Conservation (phyloP, 1,140 invertebrate genomes). For the Teleopsis dalmanni region DNA sequence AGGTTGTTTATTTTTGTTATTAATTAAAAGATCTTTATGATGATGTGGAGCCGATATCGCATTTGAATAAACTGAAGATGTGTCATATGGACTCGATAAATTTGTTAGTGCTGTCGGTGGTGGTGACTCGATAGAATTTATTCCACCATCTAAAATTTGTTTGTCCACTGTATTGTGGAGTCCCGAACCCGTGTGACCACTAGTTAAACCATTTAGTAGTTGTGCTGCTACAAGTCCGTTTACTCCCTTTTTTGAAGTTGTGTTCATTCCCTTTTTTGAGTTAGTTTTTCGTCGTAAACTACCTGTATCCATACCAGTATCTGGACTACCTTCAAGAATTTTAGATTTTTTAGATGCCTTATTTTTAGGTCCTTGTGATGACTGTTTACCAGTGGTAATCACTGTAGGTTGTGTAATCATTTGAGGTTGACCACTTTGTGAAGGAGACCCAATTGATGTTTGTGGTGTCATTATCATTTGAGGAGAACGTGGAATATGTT, state of each 20-base stretch:
- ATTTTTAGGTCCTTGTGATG: conserved; percentile 52
- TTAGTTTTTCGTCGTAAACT: conserved; percentile 62
- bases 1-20: conserved; percentile 58
- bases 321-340: conserved; percentile 42
- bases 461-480: conserved; percentile 56
- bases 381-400: conserved; percentile 61
- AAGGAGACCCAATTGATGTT: conserved; percentile 39
- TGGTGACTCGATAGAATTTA: conserved; percentile 58
- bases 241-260: conserved; percentile 43
- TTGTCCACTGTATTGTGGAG: conserved; percentile 9
- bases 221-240: conserved; percentile 32
- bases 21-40: conserved; percentile 48
- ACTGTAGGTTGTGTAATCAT: conserved; percentile 71
- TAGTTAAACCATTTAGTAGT: conserved; percentile 19
- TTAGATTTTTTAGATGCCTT: conserved; percentile 47
- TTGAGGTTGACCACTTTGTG: conserved; percentile 64
- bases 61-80: conserved; percentile 70
- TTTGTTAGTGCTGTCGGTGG: conserved; percentile 46
- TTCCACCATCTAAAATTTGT: conserved; percentile 46
- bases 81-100: conserved; percentile 69
- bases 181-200: conserved; percentile 11
- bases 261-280: conserved; percentile 63
- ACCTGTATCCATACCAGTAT: conserved; percentile 43
- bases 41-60: conserved; percentile 59
- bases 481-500: conserved; percentile 77